Base-by-base conservation (phyloP, 2,888 invertebrate species). In the Drosophila tripunctata region DNA sequence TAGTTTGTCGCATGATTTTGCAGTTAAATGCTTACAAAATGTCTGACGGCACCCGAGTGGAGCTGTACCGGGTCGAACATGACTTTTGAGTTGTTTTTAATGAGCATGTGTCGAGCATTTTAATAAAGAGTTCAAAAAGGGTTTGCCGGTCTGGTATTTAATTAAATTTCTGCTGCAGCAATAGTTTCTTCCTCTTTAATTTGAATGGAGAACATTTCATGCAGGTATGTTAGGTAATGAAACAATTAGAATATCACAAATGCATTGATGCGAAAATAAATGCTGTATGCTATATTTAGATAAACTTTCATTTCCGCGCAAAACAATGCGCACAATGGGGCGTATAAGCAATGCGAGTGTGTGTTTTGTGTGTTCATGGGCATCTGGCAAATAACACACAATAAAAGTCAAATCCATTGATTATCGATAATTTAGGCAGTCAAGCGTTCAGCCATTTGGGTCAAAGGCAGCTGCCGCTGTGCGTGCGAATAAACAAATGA, bases 1-100 rank as follows among this genome's bases (percentile, higher is more conserved):
- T 83, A 77, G 86, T 82, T 82, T 82, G 81, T 86, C 81, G 86
- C 81, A 82, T 82, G 81, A 82, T 82, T 82, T 83, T 82, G 84
- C 84, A 83, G 84, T 82, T 83, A 86, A 82, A 82, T 86, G 84
- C 78, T 82, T 79, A 79, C 81, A 85, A 73, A 80, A 80, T 63
- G 80, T 67, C 65, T 66, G 67, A 64, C 67, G 54, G 70, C 14
- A 47, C 4, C 33, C 36, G 15, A 24, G 52, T 12, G 5, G 5
- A 31, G 7, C 12, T 24, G 7, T 12, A 44, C 40, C 31, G 62
- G 71, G 62, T 67, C 60, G 74, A 80, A 77, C 74, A 79, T 58
- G 84, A 77, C 81, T 80, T 71, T 83, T 86, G 86, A 82, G 81
- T 74, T 80, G 74, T 68, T 82, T 82, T 86, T 86, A 82, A 82